These are phyloP conservation scores for Acanthaster planci DNA, from an alignment of 35 echinoderm and acorn worm species.

Conservation along the genomic window DNA sequence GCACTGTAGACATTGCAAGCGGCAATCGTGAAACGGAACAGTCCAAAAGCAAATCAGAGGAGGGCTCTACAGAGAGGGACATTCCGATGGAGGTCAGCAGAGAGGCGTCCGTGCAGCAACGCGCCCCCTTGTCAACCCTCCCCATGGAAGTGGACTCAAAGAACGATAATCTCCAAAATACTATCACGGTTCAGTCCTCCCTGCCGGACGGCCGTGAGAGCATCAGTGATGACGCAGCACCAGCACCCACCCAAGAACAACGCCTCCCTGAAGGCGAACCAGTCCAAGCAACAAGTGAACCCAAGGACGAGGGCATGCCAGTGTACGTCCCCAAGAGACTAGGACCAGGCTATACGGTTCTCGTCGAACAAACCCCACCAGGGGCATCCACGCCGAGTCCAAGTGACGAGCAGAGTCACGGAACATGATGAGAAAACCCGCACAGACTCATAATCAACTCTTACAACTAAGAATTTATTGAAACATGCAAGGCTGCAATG, in stretches of 20 bases:
- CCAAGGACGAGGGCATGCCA: too few relatives aligned
- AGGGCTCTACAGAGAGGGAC: not conserved
- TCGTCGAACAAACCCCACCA: constrained; percentile 45
- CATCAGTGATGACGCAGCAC: not conserved
- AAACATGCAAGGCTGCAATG: too few relatives aligned
- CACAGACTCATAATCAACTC: too few relatives aligned
- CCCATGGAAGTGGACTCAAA: constrained; percentile 55
- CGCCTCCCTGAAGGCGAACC: not conserved
- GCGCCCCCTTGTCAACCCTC: not conserved
- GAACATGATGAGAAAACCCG: not conserved
- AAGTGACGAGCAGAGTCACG: not conserved
- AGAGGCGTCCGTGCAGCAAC: not conserved
- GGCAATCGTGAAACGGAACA: not conserved
- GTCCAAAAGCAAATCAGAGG: not conserved
- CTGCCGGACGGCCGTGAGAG: not conserved
- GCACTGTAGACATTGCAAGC: not conserved
- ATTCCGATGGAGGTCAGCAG: not conserved
- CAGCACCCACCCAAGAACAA: not conserved
- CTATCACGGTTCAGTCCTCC: not conserved
- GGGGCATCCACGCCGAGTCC: not conserved
- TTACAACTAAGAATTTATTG: too few relatives aligned
- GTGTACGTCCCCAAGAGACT: constrained; percentile 59
- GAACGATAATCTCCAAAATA: not conserved
- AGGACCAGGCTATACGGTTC: constrained; percentile 73
- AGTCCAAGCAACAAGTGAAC: not conserved